Base-by-base conservation (phyloP, 2,888 invertebrate species). In the Drosophila phalerata region DNA sequence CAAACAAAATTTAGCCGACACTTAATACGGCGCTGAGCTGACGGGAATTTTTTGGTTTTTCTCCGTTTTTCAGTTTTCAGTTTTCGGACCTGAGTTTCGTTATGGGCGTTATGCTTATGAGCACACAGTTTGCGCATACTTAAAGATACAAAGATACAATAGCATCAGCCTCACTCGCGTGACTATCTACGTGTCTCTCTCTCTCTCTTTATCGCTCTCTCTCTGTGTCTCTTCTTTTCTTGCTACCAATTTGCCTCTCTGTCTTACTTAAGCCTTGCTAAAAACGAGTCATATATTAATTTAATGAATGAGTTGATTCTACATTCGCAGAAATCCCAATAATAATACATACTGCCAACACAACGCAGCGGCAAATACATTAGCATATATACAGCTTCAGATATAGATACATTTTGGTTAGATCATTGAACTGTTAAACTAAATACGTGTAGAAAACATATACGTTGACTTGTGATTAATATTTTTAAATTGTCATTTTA, bases 1-100 rank as follows among this genome's bases (percentile, higher is more conserved):
- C 88, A 88, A 83, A 88, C 74, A 83, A 58, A 83, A 74, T 88
- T 85, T 74, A 83, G 86, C 83, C 86, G 88, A 88, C 88, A 88
- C 79, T 88, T 83, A 88, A 88, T 79, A 88, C 69, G 68, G 81
- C 66, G 68, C 70, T 76, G 76, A 75, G 69, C 75, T 82, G 78
- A 57, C 69, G 19, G 25, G 30, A 51, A 43, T 56, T 53, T 63
- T 55, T 25, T 15, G 51, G 51, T 42, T 51, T 28, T 22, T 32
- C 22, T 51, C 38, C 30, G 48, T 48, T 51, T 32, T 51, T 25
- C 11, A 22, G 49, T 25, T 34, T 62, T 57, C 68, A 61, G 55
- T 51, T 63, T 70, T 40, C 25, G 43, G 34, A 38, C 34, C 49
- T 42, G 43, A 60, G 69, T 73, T 79, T 85, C 67, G 68, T 69